Evolutionary conservation across 2,888 invertebrate species (phyloP).

Genomic region (Tetheella fluctuosa): DNA sequence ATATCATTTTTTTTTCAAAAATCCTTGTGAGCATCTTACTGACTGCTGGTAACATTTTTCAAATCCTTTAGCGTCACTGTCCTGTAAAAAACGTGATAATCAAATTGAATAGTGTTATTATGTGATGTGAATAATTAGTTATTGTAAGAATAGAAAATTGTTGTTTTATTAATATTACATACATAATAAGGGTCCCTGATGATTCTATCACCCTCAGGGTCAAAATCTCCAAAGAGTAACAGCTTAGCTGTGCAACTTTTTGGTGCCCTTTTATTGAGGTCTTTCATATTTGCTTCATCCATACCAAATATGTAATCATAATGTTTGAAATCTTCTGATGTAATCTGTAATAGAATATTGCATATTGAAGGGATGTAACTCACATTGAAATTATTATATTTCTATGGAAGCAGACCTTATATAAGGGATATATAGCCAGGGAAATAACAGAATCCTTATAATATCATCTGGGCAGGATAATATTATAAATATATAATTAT

Average conservation of each 20-base stretch:
- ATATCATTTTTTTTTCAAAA: slow-evolving; percentile 59
- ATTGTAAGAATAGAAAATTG: no score
- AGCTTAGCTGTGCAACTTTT: slow-evolving; percentile 88
- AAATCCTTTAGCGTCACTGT: slow-evolving; percentile 66
- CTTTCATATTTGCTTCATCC: slow-evolving; percentile 94
- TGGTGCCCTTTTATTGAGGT: slow-evolving; percentile 86
- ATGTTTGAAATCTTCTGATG: slow-evolving; percentile 88
- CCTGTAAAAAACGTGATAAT: slow-evolving; percentile 48
- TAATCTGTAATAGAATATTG: slow-evolving; percentile 84
- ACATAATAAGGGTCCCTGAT: slow-evolving; percentile 97
- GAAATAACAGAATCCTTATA: no score
- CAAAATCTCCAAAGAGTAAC: slow-evolving; percentile 93
- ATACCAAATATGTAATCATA: slow-evolving; percentile 98
- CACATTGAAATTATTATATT: no score
- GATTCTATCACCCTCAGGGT: slow-evolving; percentile 90
- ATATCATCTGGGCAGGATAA: no score
- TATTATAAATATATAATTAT: no score
- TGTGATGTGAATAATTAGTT: no score
- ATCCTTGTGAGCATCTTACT: slow-evolving; percentile 73
- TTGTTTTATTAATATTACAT: slow-evolving; percentile 56
- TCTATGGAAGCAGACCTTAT: no score
- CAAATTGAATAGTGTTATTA: no score
- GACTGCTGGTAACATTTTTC: slow-evolving; percentile 78
- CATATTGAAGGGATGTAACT: neutral
- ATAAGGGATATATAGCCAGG: no score